Conservation (phyloP, 2,888 invertebrate species). For the Lobophora halterata region DNA sequence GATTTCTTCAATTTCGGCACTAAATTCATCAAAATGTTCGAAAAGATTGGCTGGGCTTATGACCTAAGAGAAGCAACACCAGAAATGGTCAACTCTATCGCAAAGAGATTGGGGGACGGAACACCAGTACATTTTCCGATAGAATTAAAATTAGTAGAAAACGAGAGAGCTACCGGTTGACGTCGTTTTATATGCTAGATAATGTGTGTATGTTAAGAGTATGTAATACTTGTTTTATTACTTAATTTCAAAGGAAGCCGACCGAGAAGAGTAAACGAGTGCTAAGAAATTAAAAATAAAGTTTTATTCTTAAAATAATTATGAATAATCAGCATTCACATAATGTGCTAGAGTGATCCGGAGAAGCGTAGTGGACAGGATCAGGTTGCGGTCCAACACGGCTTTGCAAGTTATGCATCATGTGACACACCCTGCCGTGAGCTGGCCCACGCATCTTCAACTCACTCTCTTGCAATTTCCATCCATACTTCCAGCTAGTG, state of each 20-base stretch:
- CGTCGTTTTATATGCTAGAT: no score
- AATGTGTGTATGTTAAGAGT: background rate
- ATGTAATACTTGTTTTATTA: no score
- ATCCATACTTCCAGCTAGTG: slow-evolving; percentile 32
- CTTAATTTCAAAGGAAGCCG: no score
- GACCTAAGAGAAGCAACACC: slow-evolving; percentile 66
- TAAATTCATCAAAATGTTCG: slow-evolving; percentile 57
- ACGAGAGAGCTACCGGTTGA: slow-evolving; percentile 36
- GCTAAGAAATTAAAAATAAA: slow-evolving; percentile 6
- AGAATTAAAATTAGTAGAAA: slow-evolving; percentile 17
- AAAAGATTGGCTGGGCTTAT: slow-evolving; percentile 69
- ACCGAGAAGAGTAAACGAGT: slow-evolving; percentile 6
- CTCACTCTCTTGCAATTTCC: slow-evolving; percentile 30
- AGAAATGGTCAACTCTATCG: slow-evolving; percentile 65
- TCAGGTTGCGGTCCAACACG: slow-evolving; percentile 27
- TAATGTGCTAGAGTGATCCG: slow-evolving; percentile 1
- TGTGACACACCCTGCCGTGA: slow-evolving; percentile 16
- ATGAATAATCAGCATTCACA: slow-evolving; percentile 1
- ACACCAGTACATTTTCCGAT: slow-evolving; percentile 63
- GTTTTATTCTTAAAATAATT: slow-evolving; percentile 13
- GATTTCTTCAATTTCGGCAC: slow-evolving; percentile 67
- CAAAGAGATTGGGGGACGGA: slow-evolving; percentile 67
- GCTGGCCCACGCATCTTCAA: slow-evolving; percentile 18
- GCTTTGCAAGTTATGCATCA: slow-evolving; percentile 11
- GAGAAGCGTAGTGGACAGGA: slow-evolving; percentile 22